Evolutionary conservation across 2,797 vertebrate genomes (phyloP), one percentile per base, ranked within the genome.

Genomic region (Emydoidea blandingii): DNA sequence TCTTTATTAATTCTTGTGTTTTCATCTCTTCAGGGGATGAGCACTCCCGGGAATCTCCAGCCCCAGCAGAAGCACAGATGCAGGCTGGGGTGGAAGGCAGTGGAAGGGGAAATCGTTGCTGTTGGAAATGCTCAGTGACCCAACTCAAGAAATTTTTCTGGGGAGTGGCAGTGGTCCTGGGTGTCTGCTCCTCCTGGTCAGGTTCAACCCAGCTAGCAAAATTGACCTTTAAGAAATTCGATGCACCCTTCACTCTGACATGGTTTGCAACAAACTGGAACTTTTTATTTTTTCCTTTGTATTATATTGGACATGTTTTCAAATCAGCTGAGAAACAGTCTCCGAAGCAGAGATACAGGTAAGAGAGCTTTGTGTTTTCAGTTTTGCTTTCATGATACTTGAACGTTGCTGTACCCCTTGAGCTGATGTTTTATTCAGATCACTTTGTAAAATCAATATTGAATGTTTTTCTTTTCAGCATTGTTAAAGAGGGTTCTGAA

Each of bases 181-280:
- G 99, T 44, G 99, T 99, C 97, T 99, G 99, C 95, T 98, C 98
- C 16, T 99, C 99, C 53, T 99, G 99, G 99, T 99, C 99, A 0
- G 99, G 99, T 86, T 98, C 99, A 97, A 99, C 99, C 53, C 99
- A 99, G 98, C 98, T 99, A 79, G 99, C 99, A 98, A 99, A 99
- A 98, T 96, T 99, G 97, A 99, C 99, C 97, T 99, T 99, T 97
- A 98, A 98, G 97, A 98, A 98, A 93, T 99, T 99, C 1, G 98
- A 99, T 25, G 98, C 99, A 37, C 99, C 99, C 47, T 99, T 99
- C 98, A 99, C 99, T 95, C 98, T 99, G 96, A 99, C 99, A 2
- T 99, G 99, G 99, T 99, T 99, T 92, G 99, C 99, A 98, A 99
- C 99, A 98, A 98, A 98, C 97, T 99, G 99, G 99, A 99, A 99